A percentile compares a stretch with the other conserved stretches of the same genome.
These are phyloP conservation scores for Bombus terrestris DNA, from an alignment of 1,140 invertebrate genomes.

Conservation along the genomic window DNA sequence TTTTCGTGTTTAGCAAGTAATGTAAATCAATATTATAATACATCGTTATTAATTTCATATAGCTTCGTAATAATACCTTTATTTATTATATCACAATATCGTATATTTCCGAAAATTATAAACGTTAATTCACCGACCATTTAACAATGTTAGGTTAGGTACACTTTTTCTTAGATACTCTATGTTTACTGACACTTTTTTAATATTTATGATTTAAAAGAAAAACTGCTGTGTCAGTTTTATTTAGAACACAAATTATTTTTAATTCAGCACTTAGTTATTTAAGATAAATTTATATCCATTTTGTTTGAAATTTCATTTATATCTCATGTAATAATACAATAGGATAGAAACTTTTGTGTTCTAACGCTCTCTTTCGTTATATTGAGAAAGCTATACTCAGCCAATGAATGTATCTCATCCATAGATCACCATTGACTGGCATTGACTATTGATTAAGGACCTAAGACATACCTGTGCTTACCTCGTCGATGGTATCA, in stretches of 20 bases:
- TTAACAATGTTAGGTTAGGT: conserved; percentile 25
- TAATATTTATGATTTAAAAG: background rate
- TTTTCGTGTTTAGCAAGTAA: background rate
- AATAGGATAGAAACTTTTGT: background rate
- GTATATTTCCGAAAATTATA: conserved; percentile 31
- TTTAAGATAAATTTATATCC: conserved; percentile 11
- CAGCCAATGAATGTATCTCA: background rate
- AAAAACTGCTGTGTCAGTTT: background rate
- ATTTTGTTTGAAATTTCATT: background rate
- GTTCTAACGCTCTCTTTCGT: conserved; percentile 1
- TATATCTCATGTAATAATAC: background rate
- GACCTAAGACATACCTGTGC: too few species aligned
- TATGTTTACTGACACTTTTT: background rate
- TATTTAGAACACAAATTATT: conserved; percentile 13
- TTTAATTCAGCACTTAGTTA: background rate
- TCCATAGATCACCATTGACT: too few species aligned
- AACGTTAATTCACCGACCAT: conserved; percentile 5
- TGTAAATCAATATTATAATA: conserved; percentile 17
- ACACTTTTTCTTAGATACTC: background rate
- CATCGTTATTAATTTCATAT: conserved; percentile 17
- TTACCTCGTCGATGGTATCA: too few species aligned
- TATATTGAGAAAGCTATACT: background rate
- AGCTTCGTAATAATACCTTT: conserved; percentile 39
- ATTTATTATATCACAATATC: conserved; percentile 37
- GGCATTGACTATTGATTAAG: too few species aligned